Evolutionary conservation across 2,797 vertebrate species (phyloP), one percentile per base, ranked within the genome.

Genomic region (Chromis chromis): DNA sequence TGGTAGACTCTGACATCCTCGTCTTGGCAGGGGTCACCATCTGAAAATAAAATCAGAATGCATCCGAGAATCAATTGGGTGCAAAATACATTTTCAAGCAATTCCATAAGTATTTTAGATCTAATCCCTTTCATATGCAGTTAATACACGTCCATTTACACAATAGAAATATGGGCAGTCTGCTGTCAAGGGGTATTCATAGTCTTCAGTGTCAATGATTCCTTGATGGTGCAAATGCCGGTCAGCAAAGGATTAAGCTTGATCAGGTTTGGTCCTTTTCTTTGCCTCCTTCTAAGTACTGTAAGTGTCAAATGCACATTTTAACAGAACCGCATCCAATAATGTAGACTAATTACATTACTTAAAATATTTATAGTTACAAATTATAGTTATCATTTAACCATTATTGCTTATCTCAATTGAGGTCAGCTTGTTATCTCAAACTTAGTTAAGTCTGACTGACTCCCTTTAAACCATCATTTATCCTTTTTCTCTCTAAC

Each of bases 1-100:
- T 89, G 14, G 92, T 94, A 27, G 96, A 96, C 91, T 97, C 96
- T n/a, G 97, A 99, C 54, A 96, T 87, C 91, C 94, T 98, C 75
- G 70, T 95, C 88, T 79, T 96, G 67, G 19, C 74, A 70, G 96
- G 93, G 3, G 94, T 93, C 74, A 79, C 85, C 42, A 83, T 53
- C 97, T 99, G 81, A 40, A 86, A 82, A 55, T 75, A 82, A 68
- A 80, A 82, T 58, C 6, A 84, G 12, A 75, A 65, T 49, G 3
- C 57, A 16, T 53, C 5, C 72, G 21, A 50, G 3, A 67, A 46
- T 54, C 9, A 21, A 64, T 8, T 6, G 5, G 44, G 6, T 3
- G 17, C 8, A 46, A 46, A 7, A 46, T 46, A 5, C 39, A 16
- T 2, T 3, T 11, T 56, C 3, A 66, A 40, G 56, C 8, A 1